Conservation (phyloP, 2,113 vertebrate species). For the Budorcas taxicolor region DNA sequence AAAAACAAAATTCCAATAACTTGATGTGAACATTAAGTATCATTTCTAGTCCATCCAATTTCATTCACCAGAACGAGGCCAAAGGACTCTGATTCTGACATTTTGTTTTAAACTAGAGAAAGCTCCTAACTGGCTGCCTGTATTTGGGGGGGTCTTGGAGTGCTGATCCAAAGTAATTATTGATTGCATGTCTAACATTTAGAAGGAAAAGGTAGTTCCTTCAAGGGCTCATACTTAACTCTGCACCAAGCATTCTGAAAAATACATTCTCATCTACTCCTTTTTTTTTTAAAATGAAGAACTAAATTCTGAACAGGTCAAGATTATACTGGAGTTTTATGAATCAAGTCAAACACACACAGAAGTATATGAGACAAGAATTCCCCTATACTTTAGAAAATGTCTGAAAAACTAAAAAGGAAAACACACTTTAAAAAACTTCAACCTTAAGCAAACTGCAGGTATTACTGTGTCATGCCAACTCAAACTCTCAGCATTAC, state of each 20-base stretch:
- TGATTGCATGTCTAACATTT: background rate
- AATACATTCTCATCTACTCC: background rate
- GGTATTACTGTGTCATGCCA: background rate
- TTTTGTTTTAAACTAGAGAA: background rate
- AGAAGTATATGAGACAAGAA: background rate
- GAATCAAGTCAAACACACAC: background rate
- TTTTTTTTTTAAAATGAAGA: background rate
- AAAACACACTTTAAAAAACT: background rate
- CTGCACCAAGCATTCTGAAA: constrained; percentile 11
- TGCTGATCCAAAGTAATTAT: background rate
- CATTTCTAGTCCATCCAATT: background rate
- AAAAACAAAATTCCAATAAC: constrained; percentile 22
- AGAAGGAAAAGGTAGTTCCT: background rate
- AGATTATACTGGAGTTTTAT: background rate
- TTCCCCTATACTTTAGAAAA: background rate
- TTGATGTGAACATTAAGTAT: background rate
- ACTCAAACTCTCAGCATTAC: background rate
- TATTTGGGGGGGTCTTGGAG: background rate
- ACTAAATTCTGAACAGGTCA: constrained; percentile 20
- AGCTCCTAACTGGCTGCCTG: background rate
- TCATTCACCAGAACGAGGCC: background rate
- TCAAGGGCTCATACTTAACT: background rate
- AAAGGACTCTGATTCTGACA: background rate
- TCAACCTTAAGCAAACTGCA: background rate
- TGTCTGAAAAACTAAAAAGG: background rate